phyloP scores from a whole-genome alignment of 2,113 vertebrate species.

The Pycnonotus jocosus region DNA sequence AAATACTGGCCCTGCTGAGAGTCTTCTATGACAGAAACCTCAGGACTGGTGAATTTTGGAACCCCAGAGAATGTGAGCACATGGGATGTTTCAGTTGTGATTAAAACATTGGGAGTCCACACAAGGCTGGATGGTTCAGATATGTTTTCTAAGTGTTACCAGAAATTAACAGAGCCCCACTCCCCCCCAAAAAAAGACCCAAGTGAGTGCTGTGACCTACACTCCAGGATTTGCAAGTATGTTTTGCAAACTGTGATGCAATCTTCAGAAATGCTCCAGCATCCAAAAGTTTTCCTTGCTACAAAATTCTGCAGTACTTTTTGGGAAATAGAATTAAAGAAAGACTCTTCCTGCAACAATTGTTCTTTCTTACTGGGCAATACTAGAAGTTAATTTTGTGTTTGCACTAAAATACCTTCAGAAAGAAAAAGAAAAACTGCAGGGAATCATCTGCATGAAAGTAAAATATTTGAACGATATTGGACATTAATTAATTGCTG shows the following conservation, averaged over 20 bases:
- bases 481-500: neutral
- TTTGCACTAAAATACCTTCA: neutral
- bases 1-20: constrained; percentile 63
- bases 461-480: neutral
- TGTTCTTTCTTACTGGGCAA: neutral
- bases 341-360: neutral
- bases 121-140: neutral
- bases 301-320: neutral
- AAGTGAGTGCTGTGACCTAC: neutral
- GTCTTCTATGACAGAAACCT: constrained; percentile 62
- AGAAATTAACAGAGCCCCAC: neutral
- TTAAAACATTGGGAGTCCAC: neutral
- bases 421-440: neutral
- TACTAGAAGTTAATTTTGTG: neutral
- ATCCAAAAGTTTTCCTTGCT: neutral
- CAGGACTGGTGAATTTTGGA: neutral
- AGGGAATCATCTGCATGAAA: neutral
- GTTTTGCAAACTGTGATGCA: neutral
- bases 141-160: neutral
- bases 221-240: neutral
- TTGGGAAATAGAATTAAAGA: neutral
- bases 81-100: neutral
- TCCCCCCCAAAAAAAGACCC: neutral
- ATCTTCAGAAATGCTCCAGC: neutral
- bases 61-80: constrained; percentile 75